A percentile compares a stretch with the other conserved stretches of the same genome.
Conservation (phyloP, 2,888 invertebrate genomes). For the Dryobotodes eremita region DNA sequence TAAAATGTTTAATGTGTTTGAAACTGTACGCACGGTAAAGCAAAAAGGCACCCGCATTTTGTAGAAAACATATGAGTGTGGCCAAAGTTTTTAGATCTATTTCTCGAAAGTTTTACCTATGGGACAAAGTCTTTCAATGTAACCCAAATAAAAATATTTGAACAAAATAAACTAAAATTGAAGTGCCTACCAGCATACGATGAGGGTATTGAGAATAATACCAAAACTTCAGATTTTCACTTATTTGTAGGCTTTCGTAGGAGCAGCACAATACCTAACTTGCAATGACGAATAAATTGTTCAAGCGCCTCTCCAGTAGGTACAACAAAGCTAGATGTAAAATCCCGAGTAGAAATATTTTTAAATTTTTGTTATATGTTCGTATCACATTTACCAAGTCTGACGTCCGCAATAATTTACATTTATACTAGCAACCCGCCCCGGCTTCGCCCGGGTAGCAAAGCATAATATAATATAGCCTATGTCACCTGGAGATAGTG, state of each 20-base stretch:
- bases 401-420: background rate
- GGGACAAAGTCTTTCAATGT: slow-evolving; percentile 12
- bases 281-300: background rate
- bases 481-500: no score
- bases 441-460: no score
- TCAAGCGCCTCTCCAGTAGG: background rate
- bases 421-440: no score
- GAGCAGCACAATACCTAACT: background rate
- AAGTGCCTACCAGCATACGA: background rate
- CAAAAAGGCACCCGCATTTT: slow-evolving; percentile 22
- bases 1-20: slow-evolving; percentile 30
- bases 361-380: no score
- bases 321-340: background rate
- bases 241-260: background rate
- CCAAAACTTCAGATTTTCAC: background rate
- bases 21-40: slow-evolving; percentile 27
- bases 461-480: no score
- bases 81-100: slow-evolving; percentile 18
- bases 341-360: background rate
- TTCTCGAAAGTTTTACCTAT: background rate
- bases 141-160: slow-evolving; percentile 4
- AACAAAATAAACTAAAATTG: background rate
- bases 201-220: background rate
- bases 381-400: background rate
- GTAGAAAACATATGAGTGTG: slow-evolving; percentile 1